A percentile compares a stretch with the other conserved stretches of the same genome.
Evolutionary conservation across 2,113 vertebrate species (phyloP).

Genomic region (Stercorarius parasiticus): DNA sequence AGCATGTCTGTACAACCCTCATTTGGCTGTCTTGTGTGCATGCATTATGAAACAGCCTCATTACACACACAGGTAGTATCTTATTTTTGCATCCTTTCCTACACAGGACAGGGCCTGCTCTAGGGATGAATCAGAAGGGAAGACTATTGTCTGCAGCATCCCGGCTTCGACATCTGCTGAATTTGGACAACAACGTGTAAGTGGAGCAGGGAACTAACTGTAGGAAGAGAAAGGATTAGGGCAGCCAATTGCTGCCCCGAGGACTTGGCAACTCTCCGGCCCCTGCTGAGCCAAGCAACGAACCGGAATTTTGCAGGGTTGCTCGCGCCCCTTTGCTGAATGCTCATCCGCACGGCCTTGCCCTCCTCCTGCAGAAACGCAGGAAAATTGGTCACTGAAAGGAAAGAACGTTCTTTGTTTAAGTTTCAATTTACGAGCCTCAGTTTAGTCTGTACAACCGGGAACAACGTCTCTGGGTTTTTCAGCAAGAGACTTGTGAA

Average conservation of each 20-base stretch:
- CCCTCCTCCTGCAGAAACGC: neutral
- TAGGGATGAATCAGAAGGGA: conserved; percentile 48
- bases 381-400: rapidly evolving
- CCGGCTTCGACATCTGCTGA: conserved; percentile 10
- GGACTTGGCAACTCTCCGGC: conserved; percentile 6
- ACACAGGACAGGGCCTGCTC: conserved; percentile 50
- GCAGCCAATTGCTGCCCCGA: neutral
- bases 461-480: rapidly evolving
- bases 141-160: conserved; percentile 21
- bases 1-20: neutral
- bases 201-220: neutral
- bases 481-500: neutral
- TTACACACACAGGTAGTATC: neutral
- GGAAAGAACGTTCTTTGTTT: neutral
- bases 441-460: neutral
- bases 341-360: neutral
- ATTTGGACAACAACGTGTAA: neutral
- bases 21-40: neutral
- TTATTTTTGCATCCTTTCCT: conserved; percentile 7
- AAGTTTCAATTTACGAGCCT: neutral
- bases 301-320: neutral
- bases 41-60: conserved; percentile 28
- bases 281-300: neutral
- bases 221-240: conserved; percentile 39
- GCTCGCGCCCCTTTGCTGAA: neutral